Conservation (phyloP, 2,113 vertebrate species). For the Engraulis encrasicolus region DNA sequence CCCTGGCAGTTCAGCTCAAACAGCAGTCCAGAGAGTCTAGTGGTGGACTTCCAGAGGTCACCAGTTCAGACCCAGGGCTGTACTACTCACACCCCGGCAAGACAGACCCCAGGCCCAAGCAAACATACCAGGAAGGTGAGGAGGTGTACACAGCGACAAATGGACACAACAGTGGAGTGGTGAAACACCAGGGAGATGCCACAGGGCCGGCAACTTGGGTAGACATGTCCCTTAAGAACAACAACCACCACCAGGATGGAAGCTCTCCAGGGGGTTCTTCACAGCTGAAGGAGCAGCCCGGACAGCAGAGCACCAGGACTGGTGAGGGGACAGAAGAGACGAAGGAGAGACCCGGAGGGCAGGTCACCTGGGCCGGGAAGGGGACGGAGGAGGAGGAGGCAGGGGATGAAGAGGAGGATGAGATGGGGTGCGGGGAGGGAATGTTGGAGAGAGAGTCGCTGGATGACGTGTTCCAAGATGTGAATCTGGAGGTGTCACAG, state of each 20-base stretch:
- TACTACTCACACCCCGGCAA: background rate
- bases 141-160: background rate
- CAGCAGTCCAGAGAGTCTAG: background rate
- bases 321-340: too few species aligned
- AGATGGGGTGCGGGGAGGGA: constrained; percentile 19
- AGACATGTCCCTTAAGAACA: background rate
- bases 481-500: constrained; percentile 54
- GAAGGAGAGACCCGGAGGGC: background rate
- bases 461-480: constrained; percentile 48
- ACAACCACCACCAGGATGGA: too few species aligned
- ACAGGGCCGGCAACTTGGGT: background rate
- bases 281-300: background rate
- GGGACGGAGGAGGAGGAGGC: too few species aligned
- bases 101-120: background rate
- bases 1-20: background rate
- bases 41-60: background rate
- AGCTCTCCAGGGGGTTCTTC: background rate
- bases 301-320: background rate
- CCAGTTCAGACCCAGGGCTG: background rate
- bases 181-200: background rate
- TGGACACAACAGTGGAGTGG: background rate
- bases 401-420: constrained; percentile 47
- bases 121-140: background rate
- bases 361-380: background rate
- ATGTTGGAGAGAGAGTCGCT: background rate